Evolutionary conservation across 2,888 invertebrate genomes (phyloP), one percentile per base, ranked within the genome.

Genomic region (Amorpha juglandis): DNA sequence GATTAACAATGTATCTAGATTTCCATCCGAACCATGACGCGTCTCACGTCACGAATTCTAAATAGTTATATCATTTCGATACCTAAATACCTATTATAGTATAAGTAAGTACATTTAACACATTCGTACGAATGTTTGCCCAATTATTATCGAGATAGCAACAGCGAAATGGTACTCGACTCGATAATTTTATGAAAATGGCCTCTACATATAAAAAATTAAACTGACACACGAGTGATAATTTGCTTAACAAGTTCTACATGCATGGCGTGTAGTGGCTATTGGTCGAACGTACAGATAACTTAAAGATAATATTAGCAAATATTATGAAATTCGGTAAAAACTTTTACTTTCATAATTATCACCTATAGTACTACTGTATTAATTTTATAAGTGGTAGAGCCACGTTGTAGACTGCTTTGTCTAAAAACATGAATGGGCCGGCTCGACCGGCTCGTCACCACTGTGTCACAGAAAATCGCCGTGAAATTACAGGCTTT

Each of bases 181-280:
- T 68, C 67, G 75, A 73, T 84, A 84, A 82, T 81, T 70, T 76
- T 65, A 76, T 77, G 72, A 80, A 83, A 81, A 83, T 75, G 69
- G 71, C 67, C 68, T 78, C 66, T 66, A 76, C 71, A 77, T 68
- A 74, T 71, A 78, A 70, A 77, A 81, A 79, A 79, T 74, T 70
- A 74, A 79, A 75, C 52, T 83, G 69, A 68, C 83, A 84, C 73
- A 50, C 73, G 65, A 42, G 69, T 75, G 83, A 62, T 85, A 84
- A 87, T 70, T 50, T 69, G 71, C 70, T 79, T 78, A 75, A 71
- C 71, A 69, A 66, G 64, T 73, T 67, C 68, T 67, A 19, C 67
- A 64, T 64, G 63, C 64, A 65, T 64, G 11, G 58, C 55, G 21
- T 69, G 63, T 74, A 70, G 70, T 73, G 68, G 68, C 38, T 62